These are phyloP conservation scores for Microplitis demolitor DNA, from an alignment of 1,140 invertebrate species.

Conservation along the genomic window DNA sequence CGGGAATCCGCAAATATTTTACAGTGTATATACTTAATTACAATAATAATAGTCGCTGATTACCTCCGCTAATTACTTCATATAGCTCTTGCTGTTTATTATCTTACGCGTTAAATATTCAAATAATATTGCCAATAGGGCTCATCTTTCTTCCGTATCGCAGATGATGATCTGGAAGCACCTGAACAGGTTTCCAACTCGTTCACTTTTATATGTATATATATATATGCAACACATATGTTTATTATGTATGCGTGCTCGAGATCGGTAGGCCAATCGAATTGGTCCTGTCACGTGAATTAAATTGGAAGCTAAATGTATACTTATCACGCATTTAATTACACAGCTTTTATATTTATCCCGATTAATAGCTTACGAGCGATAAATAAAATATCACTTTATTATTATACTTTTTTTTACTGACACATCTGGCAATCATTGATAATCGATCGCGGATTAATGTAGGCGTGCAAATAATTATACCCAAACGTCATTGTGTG, in stretches of 20 bases:
- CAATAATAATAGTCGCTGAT: no score
- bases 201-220: background rate
- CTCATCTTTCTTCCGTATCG: background rate
- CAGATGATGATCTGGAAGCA: background rate
- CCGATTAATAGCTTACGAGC: slow-evolving; percentile 13
- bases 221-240: no score
- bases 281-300: slow-evolving; percentile 11
- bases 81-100: no score
- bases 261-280: slow-evolving; percentile 3
- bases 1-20: no score
- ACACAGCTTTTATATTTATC: slow-evolving; percentile 19
- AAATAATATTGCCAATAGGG: background rate
- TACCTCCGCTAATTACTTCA: no score
- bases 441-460: slow-evolving; percentile 14
- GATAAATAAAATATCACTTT: slow-evolving; percentile 15
- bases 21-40: no score
- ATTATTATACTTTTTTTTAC: background rate
- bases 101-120: no score
- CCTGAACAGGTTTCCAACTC: slow-evolving; percentile 18
- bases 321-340: slow-evolving; percentile 28
- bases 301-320: slow-evolving; percentile 17
- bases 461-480: slow-evolving; percentile 4
- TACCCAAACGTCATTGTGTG: background rate
- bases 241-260: slow-evolving; percentile 11
- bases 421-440: slow-evolving; percentile 17